These are phyloP conservation scores for Hydropotes inermis DNA, from an alignment of 2,113 vertebrate species.

Conservation along the genomic window DNA sequence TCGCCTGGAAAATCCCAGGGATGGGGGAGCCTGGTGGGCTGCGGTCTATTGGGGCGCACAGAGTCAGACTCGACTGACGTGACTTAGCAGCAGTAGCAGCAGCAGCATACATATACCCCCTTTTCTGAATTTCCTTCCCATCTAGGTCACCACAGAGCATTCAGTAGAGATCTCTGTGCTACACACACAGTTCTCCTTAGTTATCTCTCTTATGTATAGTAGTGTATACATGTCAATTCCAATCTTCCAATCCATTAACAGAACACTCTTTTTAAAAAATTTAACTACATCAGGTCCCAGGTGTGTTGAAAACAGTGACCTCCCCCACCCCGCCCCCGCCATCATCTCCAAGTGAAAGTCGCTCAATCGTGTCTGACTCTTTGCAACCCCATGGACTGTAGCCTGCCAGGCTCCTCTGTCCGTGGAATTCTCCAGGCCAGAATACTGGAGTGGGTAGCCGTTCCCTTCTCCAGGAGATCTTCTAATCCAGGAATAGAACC, in stretches of 20 bases:
- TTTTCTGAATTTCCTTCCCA: not conserved
- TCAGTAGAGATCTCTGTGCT: not conserved
- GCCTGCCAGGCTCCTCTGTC: not conserved
- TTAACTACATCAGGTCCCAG: not conserved
- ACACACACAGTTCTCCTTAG: not conserved
- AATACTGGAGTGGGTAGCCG: not conserved
- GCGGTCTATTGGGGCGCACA: fast-evolving
- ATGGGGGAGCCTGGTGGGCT: not conserved
- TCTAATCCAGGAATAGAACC: not conserved
- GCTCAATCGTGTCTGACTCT: not conserved
- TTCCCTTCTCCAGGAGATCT: not conserved
- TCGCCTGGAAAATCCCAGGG: not conserved
- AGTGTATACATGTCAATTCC: not conserved
- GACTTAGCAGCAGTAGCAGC: not conserved
- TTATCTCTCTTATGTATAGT: not conserved
- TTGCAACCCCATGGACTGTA: not conserved
- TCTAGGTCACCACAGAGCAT: not conserved
- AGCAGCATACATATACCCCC: not conserved
- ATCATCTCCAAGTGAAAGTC: not conserved
- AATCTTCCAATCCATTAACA: not conserved
- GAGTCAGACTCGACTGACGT: fast-evolving
- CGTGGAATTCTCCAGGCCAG: not conserved
- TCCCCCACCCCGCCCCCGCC: not conserved
- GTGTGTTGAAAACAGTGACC: not conserved
- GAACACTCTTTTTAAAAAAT: not conserved